Percentiles rank a stretch among this genome's conserved stretches.
Evolutionary conservation across 2,888 invertebrate species (phyloP).

Genomic region (Epistrophe grossulariae): DNA sequence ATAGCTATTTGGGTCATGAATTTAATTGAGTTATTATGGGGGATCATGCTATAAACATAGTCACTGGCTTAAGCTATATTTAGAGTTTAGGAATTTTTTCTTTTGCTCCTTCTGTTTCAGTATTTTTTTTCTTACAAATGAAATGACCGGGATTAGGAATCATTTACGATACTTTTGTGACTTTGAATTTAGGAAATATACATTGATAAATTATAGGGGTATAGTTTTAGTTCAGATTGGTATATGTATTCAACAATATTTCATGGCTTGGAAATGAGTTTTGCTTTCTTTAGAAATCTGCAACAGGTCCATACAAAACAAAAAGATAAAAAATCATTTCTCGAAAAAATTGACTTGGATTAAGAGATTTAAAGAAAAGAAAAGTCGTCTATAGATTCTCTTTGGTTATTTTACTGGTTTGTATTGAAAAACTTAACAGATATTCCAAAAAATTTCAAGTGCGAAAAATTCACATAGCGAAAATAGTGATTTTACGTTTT

Average conservation of each 20-base stretch:
- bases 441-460: no score
- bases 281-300: not conserved
- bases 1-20: constrained; percentile 45
- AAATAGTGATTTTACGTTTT: no score
- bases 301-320: not conserved
- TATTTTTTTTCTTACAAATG: not conserved
- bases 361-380: no score
- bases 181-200: not conserved
- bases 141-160: constrained; percentile 43
- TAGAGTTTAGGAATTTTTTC: constrained; percentile 12
- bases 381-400: no score
- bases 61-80: constrained; percentile 38
- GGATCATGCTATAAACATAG: constrained; percentile 40
- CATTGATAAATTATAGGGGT: constrained; percentile 16
- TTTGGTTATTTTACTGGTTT: no score
- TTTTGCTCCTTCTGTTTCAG: not conserved
- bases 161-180: constrained; percentile 36
- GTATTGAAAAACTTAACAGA: no score
- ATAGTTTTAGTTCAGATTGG: not conserved
- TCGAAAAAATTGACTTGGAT: not conserved
- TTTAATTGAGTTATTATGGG: constrained; percentile 48
- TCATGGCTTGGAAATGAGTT: not conserved
- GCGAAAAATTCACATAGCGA: no score
- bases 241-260: not conserved
- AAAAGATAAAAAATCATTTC: not conserved